phyloP scores from a whole-genome alignment of 2,888 invertebrate species.

The Melanostoma mellinum region DNA sequence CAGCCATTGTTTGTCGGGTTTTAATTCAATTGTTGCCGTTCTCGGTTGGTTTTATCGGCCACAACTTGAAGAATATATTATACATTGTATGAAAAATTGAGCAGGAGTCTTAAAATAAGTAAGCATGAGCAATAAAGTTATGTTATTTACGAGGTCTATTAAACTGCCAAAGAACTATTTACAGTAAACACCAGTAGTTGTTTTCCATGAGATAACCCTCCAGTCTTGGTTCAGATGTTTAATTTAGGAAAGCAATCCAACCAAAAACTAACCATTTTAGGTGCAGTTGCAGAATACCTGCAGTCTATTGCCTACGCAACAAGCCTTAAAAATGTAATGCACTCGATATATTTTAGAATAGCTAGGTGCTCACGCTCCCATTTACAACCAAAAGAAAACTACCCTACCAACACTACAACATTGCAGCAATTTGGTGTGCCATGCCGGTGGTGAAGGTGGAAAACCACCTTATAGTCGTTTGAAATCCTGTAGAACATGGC shows the following conservation, averaged over 20 bases:
- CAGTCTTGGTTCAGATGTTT: not conserved
- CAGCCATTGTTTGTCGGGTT: too few relatives aligned
- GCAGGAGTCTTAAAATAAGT: too few relatives aligned
- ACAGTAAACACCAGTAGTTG: too few relatives aligned
- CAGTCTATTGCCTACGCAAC: constrained; percentile 52
- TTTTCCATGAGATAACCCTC: too few relatives aligned
- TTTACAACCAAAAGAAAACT: constrained; percentile 27
- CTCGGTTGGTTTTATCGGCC: too few relatives aligned
- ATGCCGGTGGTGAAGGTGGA: constrained; percentile 27
- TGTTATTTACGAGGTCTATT: too few relatives aligned
- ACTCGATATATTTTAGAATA: constrained; percentile 54
- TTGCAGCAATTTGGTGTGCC: constrained; percentile 38
- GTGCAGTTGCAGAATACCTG: constrained; percentile 22
- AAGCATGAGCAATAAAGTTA: too few relatives aligned
- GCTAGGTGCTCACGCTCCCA: not conserved
- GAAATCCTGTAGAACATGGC: constrained; percentile 62
- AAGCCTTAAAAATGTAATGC: constrained; percentile 54
- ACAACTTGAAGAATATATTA: too few relatives aligned
- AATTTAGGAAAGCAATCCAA: not conserved
- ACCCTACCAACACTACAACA: constrained; percentile 2
- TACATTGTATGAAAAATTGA: too few relatives aligned
- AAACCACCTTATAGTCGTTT: constrained; percentile 41
- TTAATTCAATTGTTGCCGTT: too few relatives aligned
- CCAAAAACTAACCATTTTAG: constrained; percentile 11
- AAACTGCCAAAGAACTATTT: too few relatives aligned